phyloP scores from a whole-genome alignment of 2,888 invertebrate genomes.

The Meandrusa payeni region DNA sequence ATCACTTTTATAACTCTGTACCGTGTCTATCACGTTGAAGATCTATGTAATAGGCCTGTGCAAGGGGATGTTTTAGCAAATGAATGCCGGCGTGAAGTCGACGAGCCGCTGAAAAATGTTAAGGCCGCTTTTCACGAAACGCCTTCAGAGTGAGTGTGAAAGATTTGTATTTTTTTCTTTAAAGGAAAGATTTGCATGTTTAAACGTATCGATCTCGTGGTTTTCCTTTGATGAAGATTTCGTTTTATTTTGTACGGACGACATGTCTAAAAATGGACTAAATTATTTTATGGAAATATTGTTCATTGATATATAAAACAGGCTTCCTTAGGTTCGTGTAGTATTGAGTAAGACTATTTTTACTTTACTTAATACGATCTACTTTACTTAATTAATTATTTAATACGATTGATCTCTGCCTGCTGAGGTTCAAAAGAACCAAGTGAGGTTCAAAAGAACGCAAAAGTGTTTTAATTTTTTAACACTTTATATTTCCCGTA shows the following conservation, averaged over 20 bases:
- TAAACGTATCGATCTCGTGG: constrained; percentile 9
- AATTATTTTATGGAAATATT: too few species aligned
- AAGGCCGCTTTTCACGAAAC: constrained; percentile 20
- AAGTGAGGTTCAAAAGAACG: too few species aligned
- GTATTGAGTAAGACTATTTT: too few species aligned
- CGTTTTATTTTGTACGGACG: constrained; percentile 1
- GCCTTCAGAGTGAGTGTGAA: constrained; percentile 14
- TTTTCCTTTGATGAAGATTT: constrained; percentile 7
- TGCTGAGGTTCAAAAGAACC: too few species aligned
- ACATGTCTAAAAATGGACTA: too few species aligned
- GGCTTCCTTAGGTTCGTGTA: too few species aligned
- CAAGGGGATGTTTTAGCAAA: constrained; percentile 69
- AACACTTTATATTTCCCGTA: too few species aligned
- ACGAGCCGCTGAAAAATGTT: constrained; percentile 38
- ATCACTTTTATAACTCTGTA: constrained; percentile 10
- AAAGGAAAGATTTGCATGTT: constrained; percentile 13
- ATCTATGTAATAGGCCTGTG: constrained; percentile 39
- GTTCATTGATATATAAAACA: too few species aligned
- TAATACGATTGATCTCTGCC: too few species aligned
- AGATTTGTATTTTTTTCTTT: constrained; percentile 15
- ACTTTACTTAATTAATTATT: too few species aligned
- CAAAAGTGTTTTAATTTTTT: too few species aligned
- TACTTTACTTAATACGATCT: too few species aligned
- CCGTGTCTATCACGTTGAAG: constrained; percentile 36
- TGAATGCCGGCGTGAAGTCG: constrained; percentile 57